A percentile compares a stretch with the other conserved stretches of the same genome.
Conservation (phyloP, 2,113 vertebrate species). For the Stegastes partitus region DNA sequence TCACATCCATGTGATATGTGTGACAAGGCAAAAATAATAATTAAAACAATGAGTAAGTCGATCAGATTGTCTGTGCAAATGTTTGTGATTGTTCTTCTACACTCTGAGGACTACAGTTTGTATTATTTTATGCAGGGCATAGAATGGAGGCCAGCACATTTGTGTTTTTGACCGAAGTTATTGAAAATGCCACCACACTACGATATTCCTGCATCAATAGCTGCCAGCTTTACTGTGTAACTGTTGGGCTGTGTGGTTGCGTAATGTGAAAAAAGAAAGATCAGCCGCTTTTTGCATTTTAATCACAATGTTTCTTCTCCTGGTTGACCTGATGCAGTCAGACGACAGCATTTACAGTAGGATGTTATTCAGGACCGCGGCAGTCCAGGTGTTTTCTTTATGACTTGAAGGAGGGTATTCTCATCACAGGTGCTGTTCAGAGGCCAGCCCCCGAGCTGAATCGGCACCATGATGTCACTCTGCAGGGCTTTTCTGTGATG, state of each 20-base stretch:
- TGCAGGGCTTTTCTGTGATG: constrained; percentile 13
- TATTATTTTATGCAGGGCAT: too few species aligned
- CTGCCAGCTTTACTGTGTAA: too few species aligned
- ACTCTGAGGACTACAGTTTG: too few species aligned
- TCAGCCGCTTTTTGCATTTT: not conserved
- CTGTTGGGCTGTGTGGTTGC: too few species aligned
- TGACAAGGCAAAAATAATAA: constrained; percentile 35
- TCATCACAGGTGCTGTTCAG: constrained; percentile 51
- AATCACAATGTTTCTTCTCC: not conserved
- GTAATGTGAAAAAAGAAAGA: not conserved
- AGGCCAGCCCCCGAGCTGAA: constrained; percentile 16
- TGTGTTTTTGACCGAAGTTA: too few species aligned
- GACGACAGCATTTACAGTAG: not conserved
- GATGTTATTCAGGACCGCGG: constrained; percentile 22
- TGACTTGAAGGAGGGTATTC: constrained; percentile 18
- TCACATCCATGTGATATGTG: constrained; percentile 25
- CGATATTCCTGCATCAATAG: too few species aligned
- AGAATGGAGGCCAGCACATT: too few species aligned
- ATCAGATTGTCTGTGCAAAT: not conserved
- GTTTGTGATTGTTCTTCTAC: too few species aligned
- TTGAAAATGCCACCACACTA: too few species aligned
- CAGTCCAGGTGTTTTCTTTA: constrained; percentile 57
- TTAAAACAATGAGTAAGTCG: not conserved
- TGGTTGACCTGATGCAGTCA: not conserved
- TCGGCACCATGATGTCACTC: constrained; percentile 18